Base-by-base conservation (phyloP, 2,113 vertebrate genomes). In the Sisor rabdophorus region DNA sequence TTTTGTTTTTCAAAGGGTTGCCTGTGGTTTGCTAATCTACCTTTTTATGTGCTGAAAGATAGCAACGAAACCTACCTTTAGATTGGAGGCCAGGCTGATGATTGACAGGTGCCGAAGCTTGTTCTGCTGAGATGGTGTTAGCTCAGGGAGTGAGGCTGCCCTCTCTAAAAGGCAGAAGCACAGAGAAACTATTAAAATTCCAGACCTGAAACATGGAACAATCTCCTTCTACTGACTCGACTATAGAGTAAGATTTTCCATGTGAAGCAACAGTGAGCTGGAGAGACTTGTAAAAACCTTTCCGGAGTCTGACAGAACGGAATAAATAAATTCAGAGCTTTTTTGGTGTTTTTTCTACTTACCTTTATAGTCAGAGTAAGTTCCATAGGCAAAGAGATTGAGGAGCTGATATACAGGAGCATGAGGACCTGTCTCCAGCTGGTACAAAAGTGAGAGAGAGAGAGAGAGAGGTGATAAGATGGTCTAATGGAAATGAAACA, bases 321-420 rank as follows among this genome's bases (percentile, higher is more conserved):
- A 59, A 80, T 79, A 79, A 74, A 85, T 81, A 74, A 82, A 84
- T 84, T 73, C 71, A 68, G 19, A 67, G 16, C 44, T 48, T 11
- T 10, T 55, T 6, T 36, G 32, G 32, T 36, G 19, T 17, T 30
- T 11, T 70, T 81, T 59, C 73, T 75, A 71, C 65, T 78, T 91
- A 98, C 96, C 95, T 93, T 96, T 91, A 85, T 98, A 98, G 88
- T 98, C 96, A 53, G 94, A 91, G 76, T 97, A 98, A 56, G 95
- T 98, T 88, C 96, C 95, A 61, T 97, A 97, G 73, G 95, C 95
- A 82, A 98, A 98, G 88, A 98, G 93, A 68, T 95, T 96, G 83
- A 98, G 94, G 77, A 98, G 93, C 80, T 95, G 95, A 85, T 94
- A 96, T 4, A 96, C 91, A 11, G 95, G 92, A 30, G 95, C 94